Evolutionary conservation across 2,797 vertebrate species (phyloP), one percentile per base, ranked within the genome.

Genomic region (Sebastes oblongus): DNA sequence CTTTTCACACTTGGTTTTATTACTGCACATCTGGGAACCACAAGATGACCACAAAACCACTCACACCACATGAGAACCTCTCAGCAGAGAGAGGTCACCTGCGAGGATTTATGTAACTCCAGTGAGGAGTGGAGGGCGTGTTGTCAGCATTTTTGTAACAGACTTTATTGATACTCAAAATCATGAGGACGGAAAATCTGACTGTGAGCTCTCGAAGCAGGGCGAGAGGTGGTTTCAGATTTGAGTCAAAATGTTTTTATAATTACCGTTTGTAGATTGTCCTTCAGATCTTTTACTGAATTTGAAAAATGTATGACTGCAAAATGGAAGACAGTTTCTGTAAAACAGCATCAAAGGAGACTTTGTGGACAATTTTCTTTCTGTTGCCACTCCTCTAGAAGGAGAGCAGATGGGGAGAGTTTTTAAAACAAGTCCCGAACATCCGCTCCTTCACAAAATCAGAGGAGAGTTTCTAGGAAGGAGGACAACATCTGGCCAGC

Each of bases 11-110:
- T 42, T 1, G 42, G 61, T 86, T 88, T 89, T 69, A 91, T 80
- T 87, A 56, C 69, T 80, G 78, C 85, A 81, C 89, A 91, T 88
- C 85, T 89, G 91, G 75, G 74, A 80, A 81, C 76, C 58, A 55
- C 64, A 65, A 30, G 59, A 77, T 73, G 83, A 86, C 85, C 82
- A 79, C 76, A 81, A 83, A 74, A 72, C 82, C 55, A 67, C 59
- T 75, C 59, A 75, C 70, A 61, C 69, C 61, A 77, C 30, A 61
- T n/a, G 16, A 32, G 59, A 18, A 60, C 8, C 27, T 20, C 70
- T n/a, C 68, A 71, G 68, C 55, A 60, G 46, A 77, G 52, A 76
- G 66, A 78, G 77, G 82, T 90, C 88, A 92, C 80, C 87, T 86
- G 82, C 1, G 1, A 81, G 73, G 79, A 81, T 90, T 92, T 85